Evolutionary conservation across 2,797 vertebrate genomes (phyloP).

Genomic region (Phaenicophaeus curvirostris): DNA sequence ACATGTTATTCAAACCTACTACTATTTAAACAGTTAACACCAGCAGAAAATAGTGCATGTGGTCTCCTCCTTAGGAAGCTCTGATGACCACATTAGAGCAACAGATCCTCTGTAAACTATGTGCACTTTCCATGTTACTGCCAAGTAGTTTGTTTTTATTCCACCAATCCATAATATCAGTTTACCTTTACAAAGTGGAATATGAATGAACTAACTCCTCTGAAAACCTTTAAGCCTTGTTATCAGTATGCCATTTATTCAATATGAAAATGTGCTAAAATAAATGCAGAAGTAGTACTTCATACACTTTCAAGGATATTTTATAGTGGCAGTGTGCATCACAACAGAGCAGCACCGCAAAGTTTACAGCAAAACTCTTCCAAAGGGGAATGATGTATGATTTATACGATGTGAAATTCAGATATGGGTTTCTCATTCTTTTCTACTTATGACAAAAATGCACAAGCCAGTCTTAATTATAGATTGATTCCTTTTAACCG

Average conservation of each 20-base stretch:
- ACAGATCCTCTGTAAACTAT: not conserved
- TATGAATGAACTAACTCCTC: not conserved
- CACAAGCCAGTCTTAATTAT: not conserved
- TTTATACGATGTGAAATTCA: not conserved
- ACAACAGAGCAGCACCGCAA: not conserved
- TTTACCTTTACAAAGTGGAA: not conserved
- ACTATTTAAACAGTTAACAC: not conserved
- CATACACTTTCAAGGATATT: not conserved
- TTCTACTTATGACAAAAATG: not conserved
- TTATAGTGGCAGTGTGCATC: not conserved
- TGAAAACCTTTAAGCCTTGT: not conserved
- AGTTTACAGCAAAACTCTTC: not conserved
- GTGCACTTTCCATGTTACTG: not conserved
- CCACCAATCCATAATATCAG: not conserved
- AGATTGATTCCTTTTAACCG: not conserved
- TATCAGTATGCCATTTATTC: not conserved
- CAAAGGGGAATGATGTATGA: not conserved
- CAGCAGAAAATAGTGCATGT: not conserved
- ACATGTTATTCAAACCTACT: not conserved
- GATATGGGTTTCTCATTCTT: not conserved
- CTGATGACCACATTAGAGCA: not conserved
- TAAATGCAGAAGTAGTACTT: not conserved
- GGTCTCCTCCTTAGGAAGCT: not conserved
- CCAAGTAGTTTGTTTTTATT: not conserved
- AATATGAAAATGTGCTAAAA: not conserved